phyloP scores from a whole-genome alignment of 1,140 invertebrate genomes.

The Frieseomelitta varia region DNA sequence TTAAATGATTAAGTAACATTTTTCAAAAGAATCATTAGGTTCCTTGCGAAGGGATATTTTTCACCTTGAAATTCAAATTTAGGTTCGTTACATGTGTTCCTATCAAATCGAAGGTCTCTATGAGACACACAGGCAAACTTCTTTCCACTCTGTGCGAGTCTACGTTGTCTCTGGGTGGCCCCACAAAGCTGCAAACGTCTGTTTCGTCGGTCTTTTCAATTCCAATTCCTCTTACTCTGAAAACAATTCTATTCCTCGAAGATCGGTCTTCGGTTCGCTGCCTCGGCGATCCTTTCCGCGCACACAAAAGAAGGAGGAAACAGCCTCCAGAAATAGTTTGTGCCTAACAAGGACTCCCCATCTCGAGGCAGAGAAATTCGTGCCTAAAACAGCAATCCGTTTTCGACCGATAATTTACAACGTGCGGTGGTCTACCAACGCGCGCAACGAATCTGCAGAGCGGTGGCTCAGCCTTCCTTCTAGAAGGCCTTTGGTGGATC shows the following conservation, averaged over 20 bases:
- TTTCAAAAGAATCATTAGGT: too few relatives aligned
- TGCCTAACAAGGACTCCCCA: slow-evolving; percentile 19
- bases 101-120: too few relatives aligned
- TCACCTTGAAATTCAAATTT: too few relatives aligned
- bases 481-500: slow-evolving; percentile 29
- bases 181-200: too few relatives aligned
- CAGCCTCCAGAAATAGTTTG: background rate
- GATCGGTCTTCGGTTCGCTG: background rate
- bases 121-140: too few relatives aligned
- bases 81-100: too few relatives aligned
- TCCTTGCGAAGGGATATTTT: too few relatives aligned
- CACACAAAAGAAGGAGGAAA: background rate
- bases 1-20: too few relatives aligned
- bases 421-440: background rate
- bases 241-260: background rate
- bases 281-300: background rate
- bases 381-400: slow-evolving; percentile 59
- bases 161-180: too few relatives aligned
- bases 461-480: slow-evolving; percentile 19
- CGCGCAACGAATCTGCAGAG: slow-evolving; percentile 3
- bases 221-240: background rate
- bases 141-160: too few relatives aligned
- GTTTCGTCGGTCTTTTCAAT: too few relatives aligned
- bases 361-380: background rate
- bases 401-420: slow-evolving; percentile 57